Base-by-base conservation (phyloP, 2,113 vertebrate species). In the Pachycephala philippinensis region DNA sequence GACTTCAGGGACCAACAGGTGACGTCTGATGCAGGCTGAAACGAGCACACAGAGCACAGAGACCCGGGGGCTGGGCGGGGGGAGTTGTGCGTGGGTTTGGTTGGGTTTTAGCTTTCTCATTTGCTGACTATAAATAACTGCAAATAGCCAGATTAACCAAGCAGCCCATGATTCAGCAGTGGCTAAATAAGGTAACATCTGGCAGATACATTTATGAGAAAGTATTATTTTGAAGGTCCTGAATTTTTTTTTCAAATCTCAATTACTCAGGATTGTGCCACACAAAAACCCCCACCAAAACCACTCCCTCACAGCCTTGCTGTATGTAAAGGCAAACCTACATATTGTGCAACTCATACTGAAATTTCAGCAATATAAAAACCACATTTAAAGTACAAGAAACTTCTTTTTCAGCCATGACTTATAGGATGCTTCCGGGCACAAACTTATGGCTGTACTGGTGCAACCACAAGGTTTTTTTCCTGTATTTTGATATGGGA, bases 331-430 rank as follows among this genome's bases (percentile, higher is more conserved):
- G 54, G 19, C n/a, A 90, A 91, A 88, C 49, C 27, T 50, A 76
- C 0, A 0, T 28, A 35, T 26, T 76, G 76, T 53, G 39, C 71
- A 86, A 92, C 12, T 53, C 44, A 50, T 37, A 80, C 0, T 47
- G 60, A 81, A 77, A 84, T 59, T 74, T 78, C 80, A 94, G 35
- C 60, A 81, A 37, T 78, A 86, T 23, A 33, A 92, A 86, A 80
- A 20, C 28, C 40, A 72, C 28, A 57, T 53, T 44, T n/a, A 50
- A 81, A 89, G 37, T 33, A 49, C 42, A 60, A 83, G 21, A 86
- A 86, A 77, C 15, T n/a, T 74, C 4, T 30, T 83, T 68, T 61
- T 52, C 53, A 89, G 66, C 13, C 42, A 17, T 19, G n/a, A 68
- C 40, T 76, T 72, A 42, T 0, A 35, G 54, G 61, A 89, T 74